These are phyloP conservation scores for Drosophila elegans DNA, from an alignment of 1,140 invertebrate genomes.

Conservation along the genomic window DNA sequence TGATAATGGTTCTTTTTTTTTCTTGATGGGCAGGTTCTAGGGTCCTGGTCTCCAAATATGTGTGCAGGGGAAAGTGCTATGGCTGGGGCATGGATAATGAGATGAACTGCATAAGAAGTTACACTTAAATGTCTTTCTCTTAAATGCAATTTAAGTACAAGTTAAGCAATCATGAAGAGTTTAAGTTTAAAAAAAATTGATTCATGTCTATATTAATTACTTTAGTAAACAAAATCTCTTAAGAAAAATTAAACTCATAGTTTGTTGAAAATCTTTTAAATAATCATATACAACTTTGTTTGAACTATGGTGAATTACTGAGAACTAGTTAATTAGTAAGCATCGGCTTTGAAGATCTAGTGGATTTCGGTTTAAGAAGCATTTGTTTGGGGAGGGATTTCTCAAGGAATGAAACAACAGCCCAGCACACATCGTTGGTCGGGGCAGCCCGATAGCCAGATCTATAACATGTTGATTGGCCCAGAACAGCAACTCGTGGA, in stretches of 20 bases:
- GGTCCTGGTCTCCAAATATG: conserved; percentile 35
- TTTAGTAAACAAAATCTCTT: neutral
- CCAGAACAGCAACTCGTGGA: conserved; percentile 34
- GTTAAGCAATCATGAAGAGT: neutral
- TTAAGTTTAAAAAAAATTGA: neutral
- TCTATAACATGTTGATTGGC: neutral
- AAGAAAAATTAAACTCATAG: neutral
- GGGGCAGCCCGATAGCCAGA: conserved; percentile 5
- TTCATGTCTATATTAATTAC: no score
- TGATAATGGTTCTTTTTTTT: conserved; percentile 29
- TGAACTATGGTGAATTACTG: no score
- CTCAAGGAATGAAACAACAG: conserved; percentile 26
- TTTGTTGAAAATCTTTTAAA: no score
- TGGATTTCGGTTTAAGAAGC: neutral
- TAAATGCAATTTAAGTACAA: neutral
- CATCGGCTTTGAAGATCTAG: neutral
- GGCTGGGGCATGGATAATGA: conserved; percentile 30
- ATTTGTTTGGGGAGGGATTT: neutral
- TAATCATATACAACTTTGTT: no score
- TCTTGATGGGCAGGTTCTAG: neutral
- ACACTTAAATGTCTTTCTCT: conserved; percentile 3
- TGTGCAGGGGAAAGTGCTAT: conserved; percentile 40
- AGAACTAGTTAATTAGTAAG: no score
- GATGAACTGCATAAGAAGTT: conserved; percentile 6
- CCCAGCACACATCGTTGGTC: conserved; percentile 51